phyloP scores from a whole-genome alignment of 2,888 invertebrate species.

The Lasioglossum morio region DNA sequence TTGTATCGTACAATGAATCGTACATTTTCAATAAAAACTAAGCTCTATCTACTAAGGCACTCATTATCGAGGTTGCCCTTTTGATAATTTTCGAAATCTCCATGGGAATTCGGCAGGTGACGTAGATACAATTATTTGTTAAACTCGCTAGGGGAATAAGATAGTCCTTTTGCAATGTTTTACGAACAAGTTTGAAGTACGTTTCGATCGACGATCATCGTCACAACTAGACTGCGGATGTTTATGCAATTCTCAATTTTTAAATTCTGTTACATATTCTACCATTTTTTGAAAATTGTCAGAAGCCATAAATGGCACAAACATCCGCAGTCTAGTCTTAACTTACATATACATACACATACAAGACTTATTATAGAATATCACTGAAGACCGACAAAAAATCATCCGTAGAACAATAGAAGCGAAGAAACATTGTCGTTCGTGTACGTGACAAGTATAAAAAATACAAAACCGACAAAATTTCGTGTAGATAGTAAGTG shows the following conservation, averaged over 20 bases:
- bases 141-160: not conserved
- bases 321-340: not conserved
- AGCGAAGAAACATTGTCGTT: not conserved
- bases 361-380: slow-evolving; percentile 21
- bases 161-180: slow-evolving; percentile 27
- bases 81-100: slow-evolving; percentile 41
- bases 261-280: too few species aligned
- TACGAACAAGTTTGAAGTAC: slow-evolving; percentile 12
- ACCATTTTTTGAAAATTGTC: too few species aligned
- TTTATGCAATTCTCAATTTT: too few species aligned
- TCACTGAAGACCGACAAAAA: not conserved
- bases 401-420: not conserved
- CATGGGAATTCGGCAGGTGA: slow-evolving; percentile 34
- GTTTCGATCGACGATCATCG: slow-evolving; percentile 7
- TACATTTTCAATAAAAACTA: slow-evolving; percentile 42
- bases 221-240: not conserved
- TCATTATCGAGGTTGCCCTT: slow-evolving; percentile 61
- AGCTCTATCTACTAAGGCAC: slow-evolving; percentile 66
- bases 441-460: slow-evolving; percentile 16
- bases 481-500: not conserved
- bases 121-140: slow-evolving; percentile 10
- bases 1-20: slow-evolving; percentile 2
- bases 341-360: not conserved
- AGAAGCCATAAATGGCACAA: too few species aligned
- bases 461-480: slow-evolving; percentile 21